Evolutionary conservation across 35 echinoderm and acorn worm genomes (phyloP).

Genomic region (Stichopus chloronotus): DNA sequence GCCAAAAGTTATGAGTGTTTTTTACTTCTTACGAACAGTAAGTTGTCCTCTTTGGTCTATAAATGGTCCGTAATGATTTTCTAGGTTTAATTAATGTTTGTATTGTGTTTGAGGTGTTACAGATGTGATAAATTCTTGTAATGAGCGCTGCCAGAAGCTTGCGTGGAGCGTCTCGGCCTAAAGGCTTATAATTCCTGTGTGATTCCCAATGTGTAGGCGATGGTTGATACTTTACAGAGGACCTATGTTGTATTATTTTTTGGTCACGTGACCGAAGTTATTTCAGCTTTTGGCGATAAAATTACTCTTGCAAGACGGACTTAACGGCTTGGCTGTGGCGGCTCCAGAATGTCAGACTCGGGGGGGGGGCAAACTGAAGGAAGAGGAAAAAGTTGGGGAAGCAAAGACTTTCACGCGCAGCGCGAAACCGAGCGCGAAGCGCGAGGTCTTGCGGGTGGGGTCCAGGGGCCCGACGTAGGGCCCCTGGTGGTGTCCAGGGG

Average conservation of each 20-base stretch:
- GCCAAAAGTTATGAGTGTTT: background rate
- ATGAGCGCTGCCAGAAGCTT: background rate
- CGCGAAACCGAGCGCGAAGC: no score
- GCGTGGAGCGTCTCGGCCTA: background rate
- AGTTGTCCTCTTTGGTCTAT: background rate
- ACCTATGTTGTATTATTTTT: background rate
- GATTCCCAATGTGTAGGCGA: background rate
- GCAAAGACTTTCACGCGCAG: no score
- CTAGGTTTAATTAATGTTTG: background rate
- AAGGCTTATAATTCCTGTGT: background rate
- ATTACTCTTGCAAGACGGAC: background rate
- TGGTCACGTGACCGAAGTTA: background rate
- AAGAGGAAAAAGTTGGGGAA: no score
- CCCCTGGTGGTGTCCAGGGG: no score
- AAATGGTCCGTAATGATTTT: background rate
- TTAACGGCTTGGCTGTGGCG: background rate
- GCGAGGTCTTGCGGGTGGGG: no score
- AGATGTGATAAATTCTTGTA: background rate
- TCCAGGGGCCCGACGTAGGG: no score
- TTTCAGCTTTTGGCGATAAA: background rate
- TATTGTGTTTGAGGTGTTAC: background rate
- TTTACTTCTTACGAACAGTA: background rate
- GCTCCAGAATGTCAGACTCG: no score
- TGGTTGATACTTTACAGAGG: background rate
- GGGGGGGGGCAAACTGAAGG: no score